A percentile compares a stretch with the other conserved stretches of the same genome.
Conservation (phyloP, 2,888 invertebrate species). For the Drosophila histrio region DNA sequence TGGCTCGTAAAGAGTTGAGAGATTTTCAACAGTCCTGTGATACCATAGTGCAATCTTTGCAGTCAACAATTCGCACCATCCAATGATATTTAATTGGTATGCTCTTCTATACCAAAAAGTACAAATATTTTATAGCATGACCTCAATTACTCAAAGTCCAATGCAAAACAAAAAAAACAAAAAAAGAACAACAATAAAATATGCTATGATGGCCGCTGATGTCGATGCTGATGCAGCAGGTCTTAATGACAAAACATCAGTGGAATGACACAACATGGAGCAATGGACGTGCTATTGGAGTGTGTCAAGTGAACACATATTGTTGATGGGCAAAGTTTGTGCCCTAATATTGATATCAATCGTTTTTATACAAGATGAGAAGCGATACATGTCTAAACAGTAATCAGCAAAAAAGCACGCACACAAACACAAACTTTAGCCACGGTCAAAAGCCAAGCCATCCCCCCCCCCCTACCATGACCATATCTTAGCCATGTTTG, state of each 20-base stretch:
- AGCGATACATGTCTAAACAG: constrained; percentile 51
- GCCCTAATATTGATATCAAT: constrained; percentile 74
- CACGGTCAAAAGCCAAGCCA: background rate
- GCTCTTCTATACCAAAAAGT: constrained; percentile 1
- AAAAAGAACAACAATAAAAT: constrained; percentile 50
- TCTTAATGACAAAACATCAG: constrained; percentile 67
- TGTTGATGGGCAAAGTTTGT: constrained; percentile 54
- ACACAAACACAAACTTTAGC: constrained; percentile 45
- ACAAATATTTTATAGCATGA: constrained; percentile 55
- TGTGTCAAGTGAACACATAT: constrained; percentile 24
- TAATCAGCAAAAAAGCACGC: constrained; percentile 57
- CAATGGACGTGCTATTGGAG: constrained; percentile 18
- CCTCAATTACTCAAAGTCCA: constrained; percentile 57
- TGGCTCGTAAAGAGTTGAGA: constrained; percentile 50
- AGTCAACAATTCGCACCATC: constrained; percentile 23
- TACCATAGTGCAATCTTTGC: constrained; percentile 2
- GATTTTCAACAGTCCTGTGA: constrained; percentile 1
- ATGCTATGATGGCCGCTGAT: constrained; percentile 10
- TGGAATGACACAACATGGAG: constrained; percentile 31
- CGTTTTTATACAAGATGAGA: constrained; percentile 64
- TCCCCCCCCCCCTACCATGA: background rate
- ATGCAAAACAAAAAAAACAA: constrained; percentile 18
- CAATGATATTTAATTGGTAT: constrained; percentile 33
- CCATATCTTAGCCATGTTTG: background rate
- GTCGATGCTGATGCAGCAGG: constrained; percentile 42